Percentiles rank a stretch among this genome's conserved stretches.
Conservation (phyloP, 2,113 vertebrate genomes). For the Neogale vison region DNA sequence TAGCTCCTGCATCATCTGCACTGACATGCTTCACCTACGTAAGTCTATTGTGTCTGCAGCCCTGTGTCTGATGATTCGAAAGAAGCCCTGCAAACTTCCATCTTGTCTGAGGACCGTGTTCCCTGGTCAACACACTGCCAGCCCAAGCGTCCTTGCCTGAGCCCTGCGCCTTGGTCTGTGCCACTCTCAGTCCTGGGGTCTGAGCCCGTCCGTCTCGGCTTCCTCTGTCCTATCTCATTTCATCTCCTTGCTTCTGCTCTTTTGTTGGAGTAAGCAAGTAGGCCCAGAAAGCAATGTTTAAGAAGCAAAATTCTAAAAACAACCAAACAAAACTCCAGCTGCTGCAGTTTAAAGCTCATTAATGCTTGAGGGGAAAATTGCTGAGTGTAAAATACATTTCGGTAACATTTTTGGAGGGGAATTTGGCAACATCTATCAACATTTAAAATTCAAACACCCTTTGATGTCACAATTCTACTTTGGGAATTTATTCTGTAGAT, state of each 20-base stretch:
- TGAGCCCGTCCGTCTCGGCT: neutral
- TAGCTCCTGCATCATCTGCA: neutral
- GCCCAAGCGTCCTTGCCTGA: neutral
- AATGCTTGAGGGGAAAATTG: constrained; percentile 1
- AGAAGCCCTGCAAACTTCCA: neutral
- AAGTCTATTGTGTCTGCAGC: neutral
- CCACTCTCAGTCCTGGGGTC: neutral
- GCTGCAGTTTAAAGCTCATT: constrained; percentile 51
- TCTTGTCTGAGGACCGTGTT: neutral
- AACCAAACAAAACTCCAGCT: constrained; percentile 71
- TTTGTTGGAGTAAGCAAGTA: constrained; percentile 63
- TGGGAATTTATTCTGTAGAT: neutral
- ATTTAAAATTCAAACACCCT: neutral
- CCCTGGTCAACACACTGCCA: neutral
- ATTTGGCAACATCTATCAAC: neutral
- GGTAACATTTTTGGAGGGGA: neutral
- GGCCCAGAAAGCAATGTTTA: constrained; percentile 64
- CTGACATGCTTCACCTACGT: neutral
- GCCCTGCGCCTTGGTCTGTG: neutral
- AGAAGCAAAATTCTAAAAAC: constrained; percentile 64
- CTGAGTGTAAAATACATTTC: constrained; percentile 50
- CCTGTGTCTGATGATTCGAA: neutral
- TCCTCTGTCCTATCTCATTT: neutral
- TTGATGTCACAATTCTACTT: neutral
- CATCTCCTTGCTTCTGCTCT: constrained; percentile 34